These are phyloP conservation scores for Sebastes aleutianus DNA, from an alignment of 2,797 vertebrate genomes.

Conservation along the genomic window DNA sequence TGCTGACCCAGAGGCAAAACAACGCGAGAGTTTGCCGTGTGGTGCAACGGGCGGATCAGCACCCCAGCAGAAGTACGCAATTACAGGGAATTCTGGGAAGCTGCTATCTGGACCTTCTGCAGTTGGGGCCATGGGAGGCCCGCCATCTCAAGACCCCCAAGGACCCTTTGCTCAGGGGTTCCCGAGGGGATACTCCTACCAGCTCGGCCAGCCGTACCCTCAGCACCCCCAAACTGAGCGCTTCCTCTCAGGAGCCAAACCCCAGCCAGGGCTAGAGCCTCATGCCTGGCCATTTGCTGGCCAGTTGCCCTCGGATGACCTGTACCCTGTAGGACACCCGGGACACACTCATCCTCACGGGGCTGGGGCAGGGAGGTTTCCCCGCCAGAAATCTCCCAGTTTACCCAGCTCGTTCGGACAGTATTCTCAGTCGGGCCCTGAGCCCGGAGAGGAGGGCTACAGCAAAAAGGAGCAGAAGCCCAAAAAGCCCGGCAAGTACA, in stretches of 20 bases:
- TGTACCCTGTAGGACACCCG: slow-evolving; percentile 83
- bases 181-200: slow-evolving; percentile 88
- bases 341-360: slow-evolving; percentile 88
- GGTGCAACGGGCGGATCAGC: slow-evolving; percentile 77
- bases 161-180: slow-evolving; percentile 78
- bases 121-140: slow-evolving; percentile 72
- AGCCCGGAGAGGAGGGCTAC: slow-evolving; percentile 90
- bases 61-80: slow-evolving; percentile 87
- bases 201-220: slow-evolving; percentile 91
- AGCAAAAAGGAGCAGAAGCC: slow-evolving; percentile 95
- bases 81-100: slow-evolving; percentile 83
- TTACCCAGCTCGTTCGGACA: slow-evolving; percentile 91
- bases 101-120: slow-evolving; percentile 82
- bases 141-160: slow-evolving; percentile 66
- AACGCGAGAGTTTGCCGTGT: slow-evolving; percentile 86
- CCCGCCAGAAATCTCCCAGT: slow-evolving; percentile 92
- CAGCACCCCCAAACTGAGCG: slow-evolving; percentile 90
- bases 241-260: slow-evolving; percentile 90
- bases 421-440: slow-evolving; percentile 91
- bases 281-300: slow-evolving; percentile 92
- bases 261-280: slow-evolving; percentile 92
- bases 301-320: slow-evolving; percentile 92
- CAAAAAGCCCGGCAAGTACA: slow-evolving; percentile 98
- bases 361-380: slow-evolving; percentile 79
- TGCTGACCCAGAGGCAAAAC: slow-evolving; percentile 86